Evolutionary conservation across 2,888 invertebrate genomes (phyloP).

Genomic region (Meta bourneti): DNA sequence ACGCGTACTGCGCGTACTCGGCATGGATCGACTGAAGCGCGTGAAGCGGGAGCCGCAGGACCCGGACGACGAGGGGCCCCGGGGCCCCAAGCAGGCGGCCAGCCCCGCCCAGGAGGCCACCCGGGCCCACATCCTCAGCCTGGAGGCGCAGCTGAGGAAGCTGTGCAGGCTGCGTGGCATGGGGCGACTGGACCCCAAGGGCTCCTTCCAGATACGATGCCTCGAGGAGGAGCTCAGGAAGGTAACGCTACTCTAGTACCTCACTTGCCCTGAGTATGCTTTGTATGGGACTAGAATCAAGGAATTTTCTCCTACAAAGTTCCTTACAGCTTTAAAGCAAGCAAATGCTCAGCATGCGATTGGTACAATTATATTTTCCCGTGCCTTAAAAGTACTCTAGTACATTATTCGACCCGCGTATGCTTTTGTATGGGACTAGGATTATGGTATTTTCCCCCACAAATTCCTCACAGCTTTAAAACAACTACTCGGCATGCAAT

Average conservation of each 20-base stretch:
- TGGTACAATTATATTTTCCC: too few species aligned
- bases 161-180: conserved; percentile 14
- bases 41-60: conserved; percentile 50
- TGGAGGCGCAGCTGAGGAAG: conserved; percentile 46
- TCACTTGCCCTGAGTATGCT: not conserved
- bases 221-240: conserved; percentile 70
- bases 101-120: conserved; percentile 71
- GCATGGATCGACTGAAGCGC: conserved; percentile 45
- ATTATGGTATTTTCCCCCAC: too few species aligned
- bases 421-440: too few species aligned
- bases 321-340: too few species aligned
- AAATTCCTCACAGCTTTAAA: too few species aligned
- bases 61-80: conserved; percentile 38
- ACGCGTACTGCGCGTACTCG: not conserved
- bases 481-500: too few species aligned
- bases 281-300: not conserved
- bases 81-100: conserved; percentile 55
- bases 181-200: conserved; percentile 42
- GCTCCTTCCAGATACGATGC: conserved; percentile 52
- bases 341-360: too few species aligned
- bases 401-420: too few species aligned
- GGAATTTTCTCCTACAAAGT: too few species aligned
- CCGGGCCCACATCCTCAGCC: conserved; percentile 49
- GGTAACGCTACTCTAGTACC: conserved; percentile 14
- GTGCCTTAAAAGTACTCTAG: too few species aligned